Base-by-base conservation (phyloP, 1,140 invertebrate species). In the Bacillus rossius region DNA sequence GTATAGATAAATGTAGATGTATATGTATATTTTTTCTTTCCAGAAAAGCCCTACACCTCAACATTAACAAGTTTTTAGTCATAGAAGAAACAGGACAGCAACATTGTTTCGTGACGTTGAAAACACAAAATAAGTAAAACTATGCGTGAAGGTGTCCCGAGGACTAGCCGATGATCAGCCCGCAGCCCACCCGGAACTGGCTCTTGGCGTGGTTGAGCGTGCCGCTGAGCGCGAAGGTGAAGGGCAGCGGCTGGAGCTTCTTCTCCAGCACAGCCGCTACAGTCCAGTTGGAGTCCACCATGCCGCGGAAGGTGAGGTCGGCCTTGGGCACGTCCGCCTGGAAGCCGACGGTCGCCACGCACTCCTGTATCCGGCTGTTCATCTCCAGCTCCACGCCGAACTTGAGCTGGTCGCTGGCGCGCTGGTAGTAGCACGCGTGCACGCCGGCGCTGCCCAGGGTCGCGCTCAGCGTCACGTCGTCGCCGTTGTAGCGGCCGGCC, bases 261-360 rank as follows among this genome's bases (percentile, higher is more conserved):
- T 98, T 96, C 74, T 99, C 96, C 63, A 99, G 75, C 1, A 96
- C 91, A 1, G 90, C 95, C 55, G 90, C 92, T 34, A 98, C 87
- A 57, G 86, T 93, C 93, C 94, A 98, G 75, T 98, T 98, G 48
- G 92, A 92, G 75, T 99, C 96, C 40, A 96, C 76, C 71, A 89
- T 87, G 67, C 92, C 92, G 87, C 86, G 90, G 72, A 99, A 96
- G 8, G 89, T 84, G 62, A 97, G 79, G 75, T 97, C 94, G 45
- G 94, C 94, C 75, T 96, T 97, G 17, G 95, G 94, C 72, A 99
- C 79, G 76, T 98, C 96, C 53, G 97, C 83, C 77, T 99, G 95
- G 76, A 99, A 99, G 17, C 88, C 96, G 63, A 99, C 82, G 1
- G 92, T 91, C 29, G 91, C 92, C n/a, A 89, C 84, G 4, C 92